These are phyloP conservation scores for Zoanthus gigantus DNA, from an alignment of 92 coral and sea anemone species.

Conservation along the genomic window DNA sequence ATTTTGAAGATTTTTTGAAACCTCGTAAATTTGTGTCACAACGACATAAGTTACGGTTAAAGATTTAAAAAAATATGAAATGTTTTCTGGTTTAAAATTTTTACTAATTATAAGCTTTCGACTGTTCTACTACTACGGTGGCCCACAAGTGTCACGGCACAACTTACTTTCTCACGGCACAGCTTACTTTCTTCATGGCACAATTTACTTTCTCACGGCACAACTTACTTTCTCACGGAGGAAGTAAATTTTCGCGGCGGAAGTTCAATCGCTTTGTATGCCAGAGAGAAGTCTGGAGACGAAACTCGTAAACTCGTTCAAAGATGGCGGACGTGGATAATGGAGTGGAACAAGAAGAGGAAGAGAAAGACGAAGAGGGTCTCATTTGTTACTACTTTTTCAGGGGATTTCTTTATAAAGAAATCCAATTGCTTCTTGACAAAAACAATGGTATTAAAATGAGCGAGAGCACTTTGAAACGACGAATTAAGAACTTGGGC, in stretches of 20 bases:
- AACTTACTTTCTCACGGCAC: conserved; percentile 22
- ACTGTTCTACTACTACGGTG: too few species aligned
- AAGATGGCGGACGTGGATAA: conserved; percentile 9
- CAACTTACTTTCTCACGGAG: conserved; percentile 26
- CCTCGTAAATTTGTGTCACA: too few species aligned
- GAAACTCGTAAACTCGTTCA: neutral
- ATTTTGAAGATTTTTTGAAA: too few species aligned
- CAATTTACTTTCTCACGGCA: conserved; percentile 2
- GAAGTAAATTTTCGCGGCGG: conserved; percentile 23
- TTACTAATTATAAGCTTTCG: too few species aligned
- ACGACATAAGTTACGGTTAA: too few species aligned
- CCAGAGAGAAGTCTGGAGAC: conserved; percentile 23
- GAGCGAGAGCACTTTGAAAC: conserved; percentile 53
- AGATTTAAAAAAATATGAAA: too few species aligned
- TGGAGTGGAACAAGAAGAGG: conserved; percentile 18
- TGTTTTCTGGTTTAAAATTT: too few species aligned
- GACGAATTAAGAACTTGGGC: conserved; percentile 39
- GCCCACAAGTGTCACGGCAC: conserved; percentile 1
- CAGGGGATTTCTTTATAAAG: conserved; percentile 29
- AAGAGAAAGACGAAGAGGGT: conserved; percentile 12
- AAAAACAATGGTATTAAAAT: conserved; percentile 41
- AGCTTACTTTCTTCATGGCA: conserved; percentile 5
- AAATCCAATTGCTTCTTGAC: conserved; percentile 44
- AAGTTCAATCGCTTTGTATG: conserved; percentile 10
- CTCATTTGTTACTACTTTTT: conserved; percentile 14